Base-by-base conservation (phyloP, 1,140 invertebrate species). In the Orussus abietinus region DNA sequence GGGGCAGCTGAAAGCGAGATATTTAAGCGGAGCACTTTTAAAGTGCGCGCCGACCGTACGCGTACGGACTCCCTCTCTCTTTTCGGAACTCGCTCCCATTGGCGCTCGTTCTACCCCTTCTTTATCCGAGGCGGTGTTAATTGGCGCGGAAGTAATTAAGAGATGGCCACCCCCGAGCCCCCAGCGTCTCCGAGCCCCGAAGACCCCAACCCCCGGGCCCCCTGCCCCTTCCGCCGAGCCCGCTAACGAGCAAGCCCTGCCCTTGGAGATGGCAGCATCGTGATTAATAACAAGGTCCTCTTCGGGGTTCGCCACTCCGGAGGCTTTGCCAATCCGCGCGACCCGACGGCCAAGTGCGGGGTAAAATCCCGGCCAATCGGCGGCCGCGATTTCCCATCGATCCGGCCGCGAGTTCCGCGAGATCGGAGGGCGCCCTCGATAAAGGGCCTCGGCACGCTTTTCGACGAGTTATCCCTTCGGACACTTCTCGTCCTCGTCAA, bases 121-220 rank as follows among this genome's bases (percentile, higher is more conserved):
- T 53, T 58, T 37, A 45, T 55, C 42, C 50, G 52, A 61, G 55
- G 55, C 57, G 50, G 56, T 66, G 61, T 70, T 72, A 72, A 72
- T 72, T 72, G 67, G 66, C 53, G 67, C 64, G 66, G 67, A 72
- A 72, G 63, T 72, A 72, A 72, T 70, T 69, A 67, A 70, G 66
- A 69, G 63, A 65, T 61, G 55, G 64, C 42, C 45, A 42, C 36
- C 56, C 38, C 38, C 46, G 50, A 49, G 48, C 49, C 48, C 38
- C 39, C 43, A n/a, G n/a, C 51, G 46, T 51, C 36, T 25, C 42
- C 51, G 41, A 43, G 39, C 45, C 42, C 30, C 37, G n/a, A n/a
- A n/a, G 33, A 19, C n/a, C 20, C 31, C 38, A 18, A 18, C 35
- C 17, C 18, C 39, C n/a, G n/a, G n/a, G n/a, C n/a, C 20, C 38